Conservation (phyloP, 2,888 invertebrate species). For the Limnephilus rhombicus region DNA sequence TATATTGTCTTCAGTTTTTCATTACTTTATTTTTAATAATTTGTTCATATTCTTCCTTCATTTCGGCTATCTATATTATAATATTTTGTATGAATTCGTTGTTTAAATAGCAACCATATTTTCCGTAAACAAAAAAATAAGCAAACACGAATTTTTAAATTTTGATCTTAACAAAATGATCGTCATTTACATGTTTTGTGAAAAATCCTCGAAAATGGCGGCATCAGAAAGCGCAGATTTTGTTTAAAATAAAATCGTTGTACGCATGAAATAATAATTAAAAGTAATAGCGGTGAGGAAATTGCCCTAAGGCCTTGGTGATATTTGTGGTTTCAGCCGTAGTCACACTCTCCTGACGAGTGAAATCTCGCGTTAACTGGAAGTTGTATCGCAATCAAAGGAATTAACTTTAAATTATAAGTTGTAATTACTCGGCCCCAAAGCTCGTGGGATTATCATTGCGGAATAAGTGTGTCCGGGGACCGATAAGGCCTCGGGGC, state of each 20-base stretch:
- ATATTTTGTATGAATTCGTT: not conserved
- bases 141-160: not conserved
- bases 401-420: conserved; percentile 44
- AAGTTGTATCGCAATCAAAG: conserved; percentile 41
- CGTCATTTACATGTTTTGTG: too few relatives aligned
- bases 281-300: not conserved
- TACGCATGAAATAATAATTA: not conserved
- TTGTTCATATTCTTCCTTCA: not conserved
- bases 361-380: conserved; percentile 21
- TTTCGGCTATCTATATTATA: not conserved
- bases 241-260: not conserved
- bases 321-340: not conserved
- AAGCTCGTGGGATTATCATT: conserved; percentile 40
- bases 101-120: not conserved
- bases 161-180: not conserved
- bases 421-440: conserved; percentile 36
- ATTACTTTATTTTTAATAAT: too few relatives aligned
- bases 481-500: conserved; percentile 37
- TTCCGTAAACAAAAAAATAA: not conserved
- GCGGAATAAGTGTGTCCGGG: conserved; percentile 43
- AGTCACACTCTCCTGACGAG: not conserved
- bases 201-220: not conserved
- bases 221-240: not conserved
- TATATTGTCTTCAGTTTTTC: too few relatives aligned
- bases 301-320: not conserved